Base-by-base conservation (phyloP, 2,888 invertebrate genomes). In the Eupithecia vulgata region DNA sequence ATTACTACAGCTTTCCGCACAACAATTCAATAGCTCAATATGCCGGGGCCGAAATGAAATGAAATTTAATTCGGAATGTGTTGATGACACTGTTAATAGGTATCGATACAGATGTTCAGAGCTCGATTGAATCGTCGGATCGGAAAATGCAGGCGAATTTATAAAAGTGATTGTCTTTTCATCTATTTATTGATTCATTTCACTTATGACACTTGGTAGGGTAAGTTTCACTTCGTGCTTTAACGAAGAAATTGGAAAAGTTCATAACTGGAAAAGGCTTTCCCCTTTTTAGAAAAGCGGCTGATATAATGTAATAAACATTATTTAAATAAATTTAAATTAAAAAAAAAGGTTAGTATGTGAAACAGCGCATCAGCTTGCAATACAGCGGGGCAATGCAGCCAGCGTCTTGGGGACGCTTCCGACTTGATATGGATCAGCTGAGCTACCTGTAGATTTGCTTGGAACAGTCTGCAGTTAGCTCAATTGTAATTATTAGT, bases 31-130 rank as follows among this genome's bases (percentile, higher is more conserved):
- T 91, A 91, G 90, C 91, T 92, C 92, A 93, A 92, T 93, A 92
- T 88, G 88, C 84, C 82, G 80, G 82, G 77, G 80, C 86, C 85
- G 90, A 93, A 92, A 93, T 91, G 88, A 91, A 92, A 93, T 94
- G 93, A 90, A 91, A 93, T 93, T 93, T 90, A 88, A 91, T 90
- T 90, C 90, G 87, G 85, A 70, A 81, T 84, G 84, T 78, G 86
- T 84, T 89, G 86, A 87, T 88, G 89, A 86, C 85, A 84, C 84
- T 80, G 81, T 80, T 79, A 82, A 82, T 83, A 79, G 79, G 77
- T 81, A 80, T 80, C 30, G 75, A 78, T 81, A 78, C 79, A 80
- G 79, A 79, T 80, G 80, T 80, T 74, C 8, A 37, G 1, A 40
- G 40, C 13, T 25, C 68, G 67, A 67, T 70, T 70, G 70, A 57